A percentile compares a stretch with the other conserved stretches of the same genome.
These are phyloP conservation scores for Melanotus villosus DNA, from an alignment of 2,888 invertebrate species.

Conservation along the genomic window DNA sequence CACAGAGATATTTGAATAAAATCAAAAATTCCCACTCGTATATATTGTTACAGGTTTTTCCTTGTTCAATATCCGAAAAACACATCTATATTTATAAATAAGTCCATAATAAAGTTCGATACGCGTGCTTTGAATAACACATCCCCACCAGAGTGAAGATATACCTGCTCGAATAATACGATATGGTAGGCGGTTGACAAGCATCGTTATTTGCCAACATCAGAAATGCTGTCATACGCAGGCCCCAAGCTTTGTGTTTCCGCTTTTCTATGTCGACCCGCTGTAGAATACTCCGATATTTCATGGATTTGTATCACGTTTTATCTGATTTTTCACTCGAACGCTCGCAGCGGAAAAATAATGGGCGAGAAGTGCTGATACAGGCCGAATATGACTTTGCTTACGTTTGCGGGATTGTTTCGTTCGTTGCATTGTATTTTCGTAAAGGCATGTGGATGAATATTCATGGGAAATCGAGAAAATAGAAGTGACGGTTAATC, in stretches of 20 bases:
- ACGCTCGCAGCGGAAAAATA: constrained; percentile 54
- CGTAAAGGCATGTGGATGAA: constrained; percentile 27
- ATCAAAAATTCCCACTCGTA: too few species aligned
- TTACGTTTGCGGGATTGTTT: constrained; percentile 44
- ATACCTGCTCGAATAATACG: constrained; percentile 14
- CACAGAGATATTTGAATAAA: too few species aligned
- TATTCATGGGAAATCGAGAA: constrained; percentile 36
- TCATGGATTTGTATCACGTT: constrained; percentile 56
- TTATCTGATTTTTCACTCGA: constrained; percentile 57
- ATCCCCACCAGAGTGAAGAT: neutral
- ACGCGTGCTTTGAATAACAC: constrained; percentile 23
- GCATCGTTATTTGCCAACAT: constrained; percentile 43
- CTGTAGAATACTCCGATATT: constrained; percentile 44
- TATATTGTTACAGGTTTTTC: too few species aligned
- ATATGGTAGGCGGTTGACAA: constrained; percentile 30
- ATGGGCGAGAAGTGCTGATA: constrained; percentile 52
- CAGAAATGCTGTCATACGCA: constrained; percentile 48
- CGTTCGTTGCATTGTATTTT: constrained; percentile 30
- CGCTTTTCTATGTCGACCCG: constrained; percentile 33
- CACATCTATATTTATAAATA: constrained; percentile 22
- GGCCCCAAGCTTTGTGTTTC: constrained; percentile 37
- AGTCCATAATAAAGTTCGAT: constrained; percentile 19
- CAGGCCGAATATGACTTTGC: constrained; percentile 41
- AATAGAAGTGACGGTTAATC: neutral
- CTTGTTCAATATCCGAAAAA: constrained; percentile 8